Conservation (phyloP, 2,797 vertebrate genomes). For the Lateolabrax maculatus region DNA sequence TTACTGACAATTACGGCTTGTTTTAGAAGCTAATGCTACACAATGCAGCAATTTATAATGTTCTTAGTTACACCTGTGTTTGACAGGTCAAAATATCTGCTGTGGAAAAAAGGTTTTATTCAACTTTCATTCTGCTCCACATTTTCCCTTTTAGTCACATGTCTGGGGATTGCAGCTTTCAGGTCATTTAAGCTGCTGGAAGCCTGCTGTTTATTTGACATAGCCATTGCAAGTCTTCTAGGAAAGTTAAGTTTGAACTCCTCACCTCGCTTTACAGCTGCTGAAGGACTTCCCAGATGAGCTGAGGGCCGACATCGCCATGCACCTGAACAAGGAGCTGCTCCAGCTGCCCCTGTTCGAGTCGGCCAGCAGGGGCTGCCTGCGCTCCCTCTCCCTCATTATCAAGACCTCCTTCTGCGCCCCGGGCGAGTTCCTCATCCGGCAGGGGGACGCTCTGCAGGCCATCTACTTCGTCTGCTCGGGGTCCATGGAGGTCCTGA, state of each 20-base stretch:
- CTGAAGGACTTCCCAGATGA: conserved; percentile 97
- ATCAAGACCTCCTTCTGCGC: conserved; percentile 98
- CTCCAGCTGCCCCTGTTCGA: conserved; percentile 94
- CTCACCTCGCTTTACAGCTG: conserved; percentile 82
- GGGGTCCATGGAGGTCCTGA: conserved; percentile 97
- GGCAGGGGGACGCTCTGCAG: conserved; percentile 95
- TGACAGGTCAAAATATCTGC: not conserved
- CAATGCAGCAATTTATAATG: not conserved
- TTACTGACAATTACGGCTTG: not conserved
- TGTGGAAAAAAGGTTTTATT: not conserved
- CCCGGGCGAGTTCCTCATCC: conserved; percentile 94
- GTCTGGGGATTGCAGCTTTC: not conserved
- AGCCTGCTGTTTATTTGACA: not conserved
- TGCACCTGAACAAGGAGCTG: conserved; percentile 98
- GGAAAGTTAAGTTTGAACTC: not conserved
- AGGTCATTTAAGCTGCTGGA: not conserved
- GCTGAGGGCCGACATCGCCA: conserved; percentile 95
- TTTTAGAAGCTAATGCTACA: not conserved
- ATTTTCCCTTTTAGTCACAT: not conserved
- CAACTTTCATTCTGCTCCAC: not conserved
- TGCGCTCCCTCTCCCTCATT: conserved; percentile 95
- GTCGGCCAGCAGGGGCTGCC: conserved; percentile 94
- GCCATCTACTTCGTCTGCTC: conserved; percentile 98
- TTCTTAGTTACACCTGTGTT: not conserved
- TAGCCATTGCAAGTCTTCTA: not conserved